Evolutionary conservation across 2,888 invertebrate genomes (phyloP), one percentile per base, ranked within the genome.

Genomic region (Adelognathus sp.): DNA sequence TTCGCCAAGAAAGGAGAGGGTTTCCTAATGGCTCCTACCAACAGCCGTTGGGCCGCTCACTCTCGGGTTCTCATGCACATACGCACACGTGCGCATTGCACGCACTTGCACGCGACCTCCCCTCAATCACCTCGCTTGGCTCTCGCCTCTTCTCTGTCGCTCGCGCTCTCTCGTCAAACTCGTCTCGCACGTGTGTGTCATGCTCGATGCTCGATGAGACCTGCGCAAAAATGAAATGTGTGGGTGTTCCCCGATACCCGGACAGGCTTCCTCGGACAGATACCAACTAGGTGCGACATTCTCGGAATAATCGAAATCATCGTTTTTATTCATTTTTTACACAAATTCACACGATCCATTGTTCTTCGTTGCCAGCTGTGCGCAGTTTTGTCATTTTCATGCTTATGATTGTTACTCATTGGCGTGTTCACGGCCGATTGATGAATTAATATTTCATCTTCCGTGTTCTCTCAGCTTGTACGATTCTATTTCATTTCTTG

Each of bases 1-100:
- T 64, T 85, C 80, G 73, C 87, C 88, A 82, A 85, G 86, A 88
- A 88, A 88, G 88, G 87, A 83, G 82, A 87, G 83, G 83, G 85
- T 86, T 85, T 83, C 82, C 83, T 83, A 83, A 82, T 81, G 80
- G 81, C 66, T 75, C 81, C 73, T 74, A 72, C 31, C 71, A 9
- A 44, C 14, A 24, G 18, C 46, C 27, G 63, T 21, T 9, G 27
- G 24, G 54, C 31, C 76, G 33, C 63, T 72, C 76, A n/a, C n/a
- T 72, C 76, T 76, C 71, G 52, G 66, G 66, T 50, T 61, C 70
- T 66, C 52, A 70, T 33, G 36, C 52, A 14, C 46, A 6, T 78
- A 70, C 54, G 46, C 18, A 56, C 39, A 54, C 63, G 70, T 50
- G 46, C 36, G 56, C 11, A 16, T 71, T 58, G 60, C 63, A 70